Evolutionary conservation across 2,888 invertebrate species (phyloP).

Genomic region (Scaptomyza reducta): DNA sequence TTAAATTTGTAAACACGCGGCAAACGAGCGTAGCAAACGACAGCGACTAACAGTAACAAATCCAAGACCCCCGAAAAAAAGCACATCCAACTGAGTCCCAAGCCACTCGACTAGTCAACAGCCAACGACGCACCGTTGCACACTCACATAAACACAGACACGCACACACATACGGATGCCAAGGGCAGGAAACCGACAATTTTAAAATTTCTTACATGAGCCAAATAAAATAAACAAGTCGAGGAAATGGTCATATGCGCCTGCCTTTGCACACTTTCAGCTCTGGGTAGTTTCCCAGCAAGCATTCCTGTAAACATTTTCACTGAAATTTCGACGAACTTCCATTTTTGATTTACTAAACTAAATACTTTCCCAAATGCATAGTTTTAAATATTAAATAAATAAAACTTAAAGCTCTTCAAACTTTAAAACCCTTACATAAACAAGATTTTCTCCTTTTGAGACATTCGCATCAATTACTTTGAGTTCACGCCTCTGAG

Average conservation of each 20-base stretch:
- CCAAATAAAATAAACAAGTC: constrained; percentile 55
- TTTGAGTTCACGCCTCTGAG: not conserved
- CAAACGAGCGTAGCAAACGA: constrained; percentile 46
- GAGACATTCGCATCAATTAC: not conserved
- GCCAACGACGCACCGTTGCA: constrained; percentile 20
- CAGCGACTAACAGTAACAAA: constrained; percentile 51
- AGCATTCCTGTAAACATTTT: constrained; percentile 10
- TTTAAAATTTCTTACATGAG: constrained; percentile 68
- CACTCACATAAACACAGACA: not conserved
- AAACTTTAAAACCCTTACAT: not conserved
- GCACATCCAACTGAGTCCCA: constrained; percentile 33
- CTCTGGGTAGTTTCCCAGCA: constrained; percentile 18
- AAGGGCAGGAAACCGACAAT: constrained; percentile 69
- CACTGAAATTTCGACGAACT: constrained; percentile 2
- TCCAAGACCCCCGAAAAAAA: constrained; percentile 30
- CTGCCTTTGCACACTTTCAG: constrained; percentile 3
- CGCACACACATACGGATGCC: not conserved
- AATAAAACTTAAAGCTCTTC: not conserved
- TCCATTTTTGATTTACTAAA: not conserved
- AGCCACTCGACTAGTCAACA: constrained; percentile 61
- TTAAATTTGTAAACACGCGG: constrained; percentile 76
- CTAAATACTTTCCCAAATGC: too few relatives aligned
- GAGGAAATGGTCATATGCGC: constrained; percentile 6
- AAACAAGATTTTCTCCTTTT: not conserved
- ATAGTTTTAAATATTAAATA: not conserved